Evolutionary conservation across 2,888 invertebrate genomes (phyloP).

Genomic region (Herminia tarsipennalis): DNA sequence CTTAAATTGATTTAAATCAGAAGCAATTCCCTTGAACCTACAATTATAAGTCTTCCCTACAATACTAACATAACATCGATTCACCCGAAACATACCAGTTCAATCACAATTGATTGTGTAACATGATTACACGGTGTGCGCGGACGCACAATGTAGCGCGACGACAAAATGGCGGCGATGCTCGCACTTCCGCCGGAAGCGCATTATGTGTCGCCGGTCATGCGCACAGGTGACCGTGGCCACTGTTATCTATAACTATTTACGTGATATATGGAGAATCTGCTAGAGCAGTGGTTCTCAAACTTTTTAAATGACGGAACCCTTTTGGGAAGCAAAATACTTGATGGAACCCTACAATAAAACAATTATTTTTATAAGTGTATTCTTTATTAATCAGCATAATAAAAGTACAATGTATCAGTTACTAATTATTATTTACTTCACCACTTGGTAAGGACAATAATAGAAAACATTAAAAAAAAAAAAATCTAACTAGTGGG

Average conservation of each 20-base stretch:
- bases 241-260: slow-evolving; percentile 29
- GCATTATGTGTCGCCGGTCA: slow-evolving; percentile 73
- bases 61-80: slow-evolving; percentile 16
- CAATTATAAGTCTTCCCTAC: neutral
- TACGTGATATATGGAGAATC: neutral
- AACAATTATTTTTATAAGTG: too few species aligned
- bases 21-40: neutral
- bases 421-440: too few species aligned
- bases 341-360: too few species aligned
- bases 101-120: slow-evolving; percentile 49
- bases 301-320: neutral
- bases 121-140: slow-evolving; percentile 51
- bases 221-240: slow-evolving; percentile 70
- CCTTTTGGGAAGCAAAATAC: neutral
- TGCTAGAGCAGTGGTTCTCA: neutral
- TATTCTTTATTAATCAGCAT: too few species aligned
- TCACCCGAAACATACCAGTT: slow-evolving; percentile 27
- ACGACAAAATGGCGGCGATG: slow-evolving; percentile 55
- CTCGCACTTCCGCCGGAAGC: slow-evolving; percentile 74
- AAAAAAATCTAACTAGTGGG: too few species aligned
- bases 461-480: too few species aligned
- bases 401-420: too few species aligned
- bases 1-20: neutral
- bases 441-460: too few species aligned
- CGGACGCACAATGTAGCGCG: slow-evolving; percentile 57